phyloP scores from a whole-genome alignment of 2,797 vertebrate genomes.

The Amniataba percoides region DNA sequence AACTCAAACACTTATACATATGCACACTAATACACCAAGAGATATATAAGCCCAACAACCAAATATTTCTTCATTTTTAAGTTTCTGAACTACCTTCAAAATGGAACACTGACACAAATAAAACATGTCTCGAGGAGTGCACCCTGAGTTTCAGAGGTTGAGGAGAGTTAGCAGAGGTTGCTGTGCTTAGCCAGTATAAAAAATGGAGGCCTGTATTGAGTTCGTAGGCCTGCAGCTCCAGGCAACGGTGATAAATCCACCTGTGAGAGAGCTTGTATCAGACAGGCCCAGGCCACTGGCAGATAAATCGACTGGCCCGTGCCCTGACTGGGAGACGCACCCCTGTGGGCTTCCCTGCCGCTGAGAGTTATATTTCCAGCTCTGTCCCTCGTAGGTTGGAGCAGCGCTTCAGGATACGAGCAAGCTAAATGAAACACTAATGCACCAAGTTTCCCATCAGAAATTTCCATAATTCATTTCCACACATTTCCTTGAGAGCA shows the following conservation, averaged over 20 bases:
- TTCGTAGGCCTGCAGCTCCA: conserved; percentile 79
- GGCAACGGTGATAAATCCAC: conserved; percentile 87
- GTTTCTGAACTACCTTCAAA: conserved; percentile 58
- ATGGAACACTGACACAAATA: conserved; percentile 74
- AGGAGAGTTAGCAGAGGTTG: conserved; percentile 80
- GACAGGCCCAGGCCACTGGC: conserved; percentile 85
- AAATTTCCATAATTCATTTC: conserved; percentile 93
- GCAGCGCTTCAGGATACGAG: conserved; percentile 82
- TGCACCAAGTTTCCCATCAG: conserved; percentile 88
- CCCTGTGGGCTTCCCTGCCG: conserved; percentile 84
- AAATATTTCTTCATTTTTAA: conserved; percentile 29
- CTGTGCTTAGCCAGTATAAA: conserved; percentile 80
- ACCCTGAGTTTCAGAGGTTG: conserved; percentile 76
- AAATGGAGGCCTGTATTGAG: conserved; percentile 78
- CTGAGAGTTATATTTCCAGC: conserved; percentile 86
- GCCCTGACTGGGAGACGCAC: conserved; percentile 80
- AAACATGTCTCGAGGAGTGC: conserved; percentile 65
- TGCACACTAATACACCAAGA: background rate
- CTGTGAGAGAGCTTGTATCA: conserved; percentile 86
- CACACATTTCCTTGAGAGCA: conserved; percentile 87
- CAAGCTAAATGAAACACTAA: conserved; percentile 88
- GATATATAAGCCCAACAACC: background rate
- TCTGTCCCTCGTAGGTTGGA: conserved; percentile 82
- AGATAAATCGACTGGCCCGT: conserved; percentile 86
- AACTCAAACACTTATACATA: background rate